Base-by-base conservation (phyloP, 2,888 invertebrate species). In the Lasioglossum malachurum region DNA sequence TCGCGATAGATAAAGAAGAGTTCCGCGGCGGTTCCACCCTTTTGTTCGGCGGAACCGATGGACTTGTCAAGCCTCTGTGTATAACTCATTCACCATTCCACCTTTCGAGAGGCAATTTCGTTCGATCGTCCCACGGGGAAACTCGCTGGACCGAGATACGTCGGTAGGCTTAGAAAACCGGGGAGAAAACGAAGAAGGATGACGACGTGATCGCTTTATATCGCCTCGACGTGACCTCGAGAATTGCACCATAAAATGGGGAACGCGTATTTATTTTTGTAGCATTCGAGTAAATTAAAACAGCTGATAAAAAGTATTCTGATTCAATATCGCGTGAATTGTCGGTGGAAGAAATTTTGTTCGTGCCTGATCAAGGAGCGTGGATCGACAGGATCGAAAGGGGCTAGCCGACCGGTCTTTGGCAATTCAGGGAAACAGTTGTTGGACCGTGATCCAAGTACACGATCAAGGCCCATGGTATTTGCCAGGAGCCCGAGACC, bases 41-140 rank as follows among this genome's bases (percentile, higher is more conserved):
- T 78, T 75, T 78, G 75, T 84, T 82, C 75, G 27, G 14, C n/a
- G 27, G 60, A 82, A 85, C 87, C 80, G 85, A 87, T 74, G 71
- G 81, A 80, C 81, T 83, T 82, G 80, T 82, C 84, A 64, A 74
- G 7, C 49, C 64, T 27, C 31, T 49, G 73, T 82, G 80, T 79
- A 86, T 83, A 77, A 81, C 83, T 87, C 78, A 85, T 82, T 81
- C 87, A 75, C 81, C 78, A 80, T 78, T 80, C 74, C 78, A 83
- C 71, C 74, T 81, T 83, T 75, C 69, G 73, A 76, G 81, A 84
- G 75, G 79, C 90, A 89, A 89, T 89, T 83, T 82, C 80, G 82
- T 23, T 60, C 60, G 78, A 78, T 76, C 82, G 76, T 85, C 90
- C 81, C 85, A 44, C 23, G 83, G 78, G 89, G 14, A 79, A 35